phyloP scores from a whole-genome alignment of 2,797 vertebrate species.

The Momotus momota region DNA sequence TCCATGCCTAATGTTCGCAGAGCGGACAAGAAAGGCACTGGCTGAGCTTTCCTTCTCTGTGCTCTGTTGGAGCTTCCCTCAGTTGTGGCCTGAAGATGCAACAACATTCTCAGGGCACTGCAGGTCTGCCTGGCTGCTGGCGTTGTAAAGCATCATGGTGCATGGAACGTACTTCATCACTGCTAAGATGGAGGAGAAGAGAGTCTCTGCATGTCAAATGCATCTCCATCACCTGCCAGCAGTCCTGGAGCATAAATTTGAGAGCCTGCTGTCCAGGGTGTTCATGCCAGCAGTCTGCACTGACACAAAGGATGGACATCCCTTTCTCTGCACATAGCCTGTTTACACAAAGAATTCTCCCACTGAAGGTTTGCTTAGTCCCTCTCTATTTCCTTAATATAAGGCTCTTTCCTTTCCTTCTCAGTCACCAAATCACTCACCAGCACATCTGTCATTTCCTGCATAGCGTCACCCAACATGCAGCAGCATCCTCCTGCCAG shows the following conservation, averaged over 20 bases:
- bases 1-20: not conserved
- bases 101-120: fast-evolving
- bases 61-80: not conserved
- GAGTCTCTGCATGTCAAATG: not conserved
- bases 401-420: not conserved
- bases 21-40: not conserved
- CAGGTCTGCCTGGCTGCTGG: not conserved
- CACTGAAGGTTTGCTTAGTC: not conserved
- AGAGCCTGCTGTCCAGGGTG: not conserved
- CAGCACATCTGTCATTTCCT: not conserved
- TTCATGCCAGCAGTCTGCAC: not conserved
- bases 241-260: not conserved
- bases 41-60: not conserved
- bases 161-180: not conserved
- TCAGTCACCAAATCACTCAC: not conserved
- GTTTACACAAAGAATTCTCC: not conserved
- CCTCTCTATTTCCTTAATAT: not conserved
- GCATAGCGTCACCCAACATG: fast-evolving
- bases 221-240: not conserved
- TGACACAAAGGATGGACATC: fast-evolving
- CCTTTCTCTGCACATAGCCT: not conserved
- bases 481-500: not conserved
- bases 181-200: not conserved
- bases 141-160: fast-evolving
- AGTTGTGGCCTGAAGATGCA: not conserved